Evolutionary conservation across 1,140 invertebrate genomes (phyloP).

Genomic region (Capitella teleta): DNA sequence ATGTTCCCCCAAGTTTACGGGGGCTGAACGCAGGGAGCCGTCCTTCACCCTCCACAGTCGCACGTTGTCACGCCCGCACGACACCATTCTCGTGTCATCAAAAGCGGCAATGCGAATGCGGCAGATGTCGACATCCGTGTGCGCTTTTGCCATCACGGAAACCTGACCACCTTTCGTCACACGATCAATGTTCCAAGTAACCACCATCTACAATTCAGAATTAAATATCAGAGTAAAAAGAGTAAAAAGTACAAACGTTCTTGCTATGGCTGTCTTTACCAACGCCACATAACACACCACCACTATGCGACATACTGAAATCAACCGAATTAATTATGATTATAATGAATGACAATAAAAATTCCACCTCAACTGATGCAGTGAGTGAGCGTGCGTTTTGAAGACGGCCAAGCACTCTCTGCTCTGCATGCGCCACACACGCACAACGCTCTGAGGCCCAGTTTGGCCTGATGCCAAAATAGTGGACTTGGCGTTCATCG

Average conservation of each 20-base stretch:
- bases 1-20: conserved; percentile 35
- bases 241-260: conserved; percentile 28
- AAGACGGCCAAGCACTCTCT: conserved; percentile 35
- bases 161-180: conserved; percentile 27
- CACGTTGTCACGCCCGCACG: conserved; percentile 40
- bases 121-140: conserved; percentile 36
- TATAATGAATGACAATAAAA: no score
- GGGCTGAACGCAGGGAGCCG: conserved; percentile 33
- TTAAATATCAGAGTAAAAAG: background rate
- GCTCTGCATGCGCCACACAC: conserved; percentile 35
- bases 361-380: conserved; percentile 30
- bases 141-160: conserved; percentile 34
- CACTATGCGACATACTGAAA: conserved; percentile 36
- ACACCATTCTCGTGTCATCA: conserved; percentile 39
- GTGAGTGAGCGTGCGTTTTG: conserved; percentile 34
- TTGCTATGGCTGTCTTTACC: conserved; percentile 36
- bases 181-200: conserved; percentile 35
- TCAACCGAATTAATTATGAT: no score
- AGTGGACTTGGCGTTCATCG: conserved; percentile 22
- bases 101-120: conserved; percentile 32
- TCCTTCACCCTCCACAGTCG: conserved; percentile 39
- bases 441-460: conserved; percentile 32
- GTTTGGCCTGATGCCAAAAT: conserved; percentile 39
- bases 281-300: conserved; percentile 34
- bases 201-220: conserved; percentile 28